phyloP scores from a whole-genome alignment of 1,140 invertebrate species.

The Drosophila arizonae region DNA sequence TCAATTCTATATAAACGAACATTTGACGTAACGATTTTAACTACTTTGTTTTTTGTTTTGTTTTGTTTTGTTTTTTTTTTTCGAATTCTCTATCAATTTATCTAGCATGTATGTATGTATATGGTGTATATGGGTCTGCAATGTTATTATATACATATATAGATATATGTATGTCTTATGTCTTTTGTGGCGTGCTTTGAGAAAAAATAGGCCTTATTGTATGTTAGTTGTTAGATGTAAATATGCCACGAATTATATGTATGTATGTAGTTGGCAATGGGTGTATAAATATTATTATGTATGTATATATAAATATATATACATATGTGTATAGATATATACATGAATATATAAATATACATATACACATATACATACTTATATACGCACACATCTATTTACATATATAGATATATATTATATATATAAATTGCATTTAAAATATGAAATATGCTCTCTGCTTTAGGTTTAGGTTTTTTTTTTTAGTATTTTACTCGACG shows the following conservation, averaged over 20 bases:
- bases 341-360: background rate
- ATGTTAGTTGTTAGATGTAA: slow-evolving; percentile 49
- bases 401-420: background rate
- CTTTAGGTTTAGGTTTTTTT: slow-evolving; percentile 28
- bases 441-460: slow-evolving; percentile 56
- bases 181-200: slow-evolving; percentile 41
- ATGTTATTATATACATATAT: slow-evolving; percentile 19
- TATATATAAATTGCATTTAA: slow-evolving; percentile 56
- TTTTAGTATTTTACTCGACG: slow-evolving; percentile 33
- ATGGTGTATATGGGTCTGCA: slow-evolving; percentile 34
- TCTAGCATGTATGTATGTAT: slow-evolving; percentile 19
- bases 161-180: slow-evolving; percentile 28
- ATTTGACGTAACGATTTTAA: slow-evolving; percentile 48
- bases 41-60: slow-evolving; percentile 8
- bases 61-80: slow-evolving; percentile 7
- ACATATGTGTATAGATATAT: slow-evolving; percentile 36
- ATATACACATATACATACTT: slow-evolving; percentile 32
- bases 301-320: slow-evolving; percentile 38
- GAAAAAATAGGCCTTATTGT: slow-evolving; percentile 29
- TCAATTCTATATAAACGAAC: slow-evolving; percentile 46
- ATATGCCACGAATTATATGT: slow-evolving; percentile 56
- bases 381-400: slow-evolving; percentile 19
- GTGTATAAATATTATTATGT: slow-evolving; percentile 45
- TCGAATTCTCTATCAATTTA: slow-evolving; percentile 45
- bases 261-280: slow-evolving; percentile 38